phyloP scores from a whole-genome alignment of 1,140 invertebrate genomes.

The Habropoda laboriosa region DNA sequence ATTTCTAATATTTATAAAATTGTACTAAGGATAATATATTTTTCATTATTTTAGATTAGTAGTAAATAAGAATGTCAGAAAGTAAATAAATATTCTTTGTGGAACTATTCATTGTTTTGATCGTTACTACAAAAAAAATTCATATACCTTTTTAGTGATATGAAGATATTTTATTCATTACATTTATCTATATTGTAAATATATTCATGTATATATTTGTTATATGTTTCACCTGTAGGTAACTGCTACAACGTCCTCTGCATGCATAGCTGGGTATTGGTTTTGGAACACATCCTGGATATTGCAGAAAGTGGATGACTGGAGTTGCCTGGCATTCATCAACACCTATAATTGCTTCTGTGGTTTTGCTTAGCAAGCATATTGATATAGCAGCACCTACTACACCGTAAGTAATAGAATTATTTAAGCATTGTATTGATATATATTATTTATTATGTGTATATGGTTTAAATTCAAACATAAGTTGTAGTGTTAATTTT shows the following conservation, averaged over 20 bases:
- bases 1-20: neutral
- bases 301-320: constrained; percentile 95
- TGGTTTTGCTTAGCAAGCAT: constrained; percentile 60
- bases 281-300: constrained; percentile 95
- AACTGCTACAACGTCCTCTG: constrained; percentile 94
- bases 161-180: neutral
- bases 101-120: neutral
- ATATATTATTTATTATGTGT: neutral
- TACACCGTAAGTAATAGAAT: constrained; percentile 65
- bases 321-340: constrained; percentile 96
- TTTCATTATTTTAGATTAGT: neutral
- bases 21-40: neutral
- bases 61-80: neutral
- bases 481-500: constrained; percentile 12
- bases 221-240: constrained; percentile 89
- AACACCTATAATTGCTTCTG: constrained; percentile 79
- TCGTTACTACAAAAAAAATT: too few relatives aligned
- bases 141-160: neutral
- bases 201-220: constrained; percentile 12
- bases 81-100: neutral
- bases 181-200: neutral
- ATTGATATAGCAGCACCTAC: constrained; percentile 65
- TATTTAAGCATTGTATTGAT: constrained; percentile 5
- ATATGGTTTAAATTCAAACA: neutral
- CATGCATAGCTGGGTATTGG: constrained; percentile 97